Evolutionary conservation across 2,113 vertebrate species (phyloP).

Genomic region (Eulacestoma nigropectus): DNA sequence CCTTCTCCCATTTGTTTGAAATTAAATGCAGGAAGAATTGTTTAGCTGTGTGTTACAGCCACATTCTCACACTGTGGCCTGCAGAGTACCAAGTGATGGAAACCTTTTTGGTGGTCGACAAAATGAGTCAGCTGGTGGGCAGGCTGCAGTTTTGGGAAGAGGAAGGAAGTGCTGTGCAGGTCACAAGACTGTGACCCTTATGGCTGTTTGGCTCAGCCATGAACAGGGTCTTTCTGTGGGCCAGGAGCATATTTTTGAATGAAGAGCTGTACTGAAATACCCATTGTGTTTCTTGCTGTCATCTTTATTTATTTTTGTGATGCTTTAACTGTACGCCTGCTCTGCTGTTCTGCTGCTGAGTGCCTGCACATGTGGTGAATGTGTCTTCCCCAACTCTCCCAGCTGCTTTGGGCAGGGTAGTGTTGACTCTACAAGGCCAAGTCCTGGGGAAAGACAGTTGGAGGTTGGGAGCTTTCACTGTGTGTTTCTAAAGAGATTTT

Average conservation of each 20-base stretch:
- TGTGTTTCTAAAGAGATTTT: neutral
- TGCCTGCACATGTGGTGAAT: accelerated
- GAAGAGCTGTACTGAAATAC: neutral
- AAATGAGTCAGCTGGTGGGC: neutral
- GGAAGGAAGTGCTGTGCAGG: neutral
- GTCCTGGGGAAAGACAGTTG: neutral
- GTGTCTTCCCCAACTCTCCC: neutral
- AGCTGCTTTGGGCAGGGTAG: neutral
- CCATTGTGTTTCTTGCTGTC: neutral
- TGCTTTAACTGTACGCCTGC: neutral
- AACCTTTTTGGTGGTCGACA: neutral
- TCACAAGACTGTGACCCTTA: neutral
- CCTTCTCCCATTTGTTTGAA: conserved; percentile 21
- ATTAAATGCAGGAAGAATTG: neutral
- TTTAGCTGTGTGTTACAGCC: neutral
- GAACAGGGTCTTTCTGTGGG: neutral
- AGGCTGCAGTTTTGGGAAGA: neutral
- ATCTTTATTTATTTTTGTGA: neutral
- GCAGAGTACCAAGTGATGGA: neutral
- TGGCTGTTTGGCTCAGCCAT: neutral
- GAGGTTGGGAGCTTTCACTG: neutral
- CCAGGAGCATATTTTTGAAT: neutral
- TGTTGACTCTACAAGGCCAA: neutral
- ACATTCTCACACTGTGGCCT: neutral
- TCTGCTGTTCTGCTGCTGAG: neutral